Conservation (phyloP, 1,140 invertebrate species). For the Drosophila punjabiensis region DNA sequence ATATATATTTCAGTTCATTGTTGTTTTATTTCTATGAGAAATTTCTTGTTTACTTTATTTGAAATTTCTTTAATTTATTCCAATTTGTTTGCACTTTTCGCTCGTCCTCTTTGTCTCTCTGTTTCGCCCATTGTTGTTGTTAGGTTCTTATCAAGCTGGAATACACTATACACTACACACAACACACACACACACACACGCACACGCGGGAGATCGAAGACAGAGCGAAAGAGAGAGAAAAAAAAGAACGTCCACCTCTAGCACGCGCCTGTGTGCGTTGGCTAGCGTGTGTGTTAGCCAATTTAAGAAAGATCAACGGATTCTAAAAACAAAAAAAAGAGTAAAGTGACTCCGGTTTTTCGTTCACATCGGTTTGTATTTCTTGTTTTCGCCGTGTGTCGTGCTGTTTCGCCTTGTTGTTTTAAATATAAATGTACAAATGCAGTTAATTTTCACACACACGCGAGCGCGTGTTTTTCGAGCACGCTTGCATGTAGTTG, state of each 20-base stretch:
- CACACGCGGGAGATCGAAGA: constrained; percentile 7
- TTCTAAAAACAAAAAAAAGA: constrained; percentile 13
- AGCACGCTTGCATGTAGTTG: constrained; percentile 17
- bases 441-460: constrained; percentile 38
- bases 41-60: constrained; percentile 30
- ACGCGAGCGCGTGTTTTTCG: constrained; percentile 35
- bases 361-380: background rate
- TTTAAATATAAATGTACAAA: constrained; percentile 8
- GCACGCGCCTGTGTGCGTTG: constrained; percentile 6
- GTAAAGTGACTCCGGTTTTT: constrained; percentile 8
- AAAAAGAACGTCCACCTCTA: constrained; percentile 9
- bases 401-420: constrained; percentile 6
- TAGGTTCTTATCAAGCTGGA: constrained; percentile 49
- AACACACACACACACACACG: constrained; percentile 29
- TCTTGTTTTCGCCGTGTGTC: constrained; percentile 12
- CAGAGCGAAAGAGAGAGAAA: constrained; percentile 9
- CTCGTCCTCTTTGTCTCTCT: constrained; percentile 3
- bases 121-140: constrained; percentile 29
- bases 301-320: constrained; percentile 17
- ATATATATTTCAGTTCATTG: background rate
- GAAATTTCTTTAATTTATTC: constrained; percentile 35
- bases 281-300: constrained; percentile 33
- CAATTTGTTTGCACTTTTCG: constrained; percentile 33
- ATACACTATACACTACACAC: constrained; percentile 53
- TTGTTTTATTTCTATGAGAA: background rate